These are phyloP conservation scores for Vidua macroura DNA, from an alignment of 2,113 vertebrate genomes.

Conservation along the genomic window DNA sequence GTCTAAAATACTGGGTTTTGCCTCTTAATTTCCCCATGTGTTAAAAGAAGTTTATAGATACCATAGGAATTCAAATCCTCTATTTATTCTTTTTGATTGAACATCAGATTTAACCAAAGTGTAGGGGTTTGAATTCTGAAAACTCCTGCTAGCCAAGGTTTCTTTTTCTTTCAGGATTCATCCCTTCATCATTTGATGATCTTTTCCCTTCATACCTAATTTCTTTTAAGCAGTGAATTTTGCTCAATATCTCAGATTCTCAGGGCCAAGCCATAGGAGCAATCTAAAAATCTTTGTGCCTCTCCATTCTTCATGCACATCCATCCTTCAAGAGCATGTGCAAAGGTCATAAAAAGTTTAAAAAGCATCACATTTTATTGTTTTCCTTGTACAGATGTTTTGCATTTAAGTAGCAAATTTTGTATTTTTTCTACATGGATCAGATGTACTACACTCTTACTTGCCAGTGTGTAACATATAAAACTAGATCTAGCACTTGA, in stretches of 20 bases:
- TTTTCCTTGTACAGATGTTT: neutral
- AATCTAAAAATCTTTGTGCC: neutral
- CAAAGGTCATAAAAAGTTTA: neutral
- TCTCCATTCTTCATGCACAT: neutral
- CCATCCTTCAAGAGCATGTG: neutral
- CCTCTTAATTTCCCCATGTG: neutral
- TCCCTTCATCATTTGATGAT: neutral
- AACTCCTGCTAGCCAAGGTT: neutral
- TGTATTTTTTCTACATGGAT: neutral
- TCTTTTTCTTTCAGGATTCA: neutral
- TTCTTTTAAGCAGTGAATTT: neutral
- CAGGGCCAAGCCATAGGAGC: neutral
- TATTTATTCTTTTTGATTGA: neutral
- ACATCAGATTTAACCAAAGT: neutral
- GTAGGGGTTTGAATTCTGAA: neutral
- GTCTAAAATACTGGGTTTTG: neutral
- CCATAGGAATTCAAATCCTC: neutral
- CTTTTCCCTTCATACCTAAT: neutral
- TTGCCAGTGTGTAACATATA: rapidly evolving
- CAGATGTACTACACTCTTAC: neutral
- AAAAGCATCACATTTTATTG: neutral
- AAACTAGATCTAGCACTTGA: neutral
- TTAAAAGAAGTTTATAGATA: neutral
- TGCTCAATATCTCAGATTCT: neutral
- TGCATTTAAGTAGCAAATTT: neutral